These are phyloP conservation scores for Polietes domitor DNA, from an alignment of 2,888 invertebrate species.

Conservation along the genomic window DNA sequence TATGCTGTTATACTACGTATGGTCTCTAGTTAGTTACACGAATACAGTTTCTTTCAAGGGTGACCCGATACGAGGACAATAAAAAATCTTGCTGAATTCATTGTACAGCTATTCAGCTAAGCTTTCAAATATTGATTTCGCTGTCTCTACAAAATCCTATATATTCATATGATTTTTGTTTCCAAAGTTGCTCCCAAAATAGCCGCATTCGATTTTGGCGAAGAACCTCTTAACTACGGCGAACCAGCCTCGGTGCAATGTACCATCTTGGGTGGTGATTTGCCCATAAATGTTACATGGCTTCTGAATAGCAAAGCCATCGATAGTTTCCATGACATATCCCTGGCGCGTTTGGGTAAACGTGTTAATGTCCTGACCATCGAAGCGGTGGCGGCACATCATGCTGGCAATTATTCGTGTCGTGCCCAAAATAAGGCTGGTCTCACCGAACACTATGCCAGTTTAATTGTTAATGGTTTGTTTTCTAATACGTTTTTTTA, in stretches of 20 bases:
- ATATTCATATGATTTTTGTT: constrained; percentile 2
- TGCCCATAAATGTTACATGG: constrained; percentile 85
- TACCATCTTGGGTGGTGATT: constrained; percentile 84
- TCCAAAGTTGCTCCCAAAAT: constrained; percentile 82
- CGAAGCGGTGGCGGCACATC: constrained; percentile 82
- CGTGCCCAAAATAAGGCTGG: constrained; percentile 86
- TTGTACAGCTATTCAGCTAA: not conserved
- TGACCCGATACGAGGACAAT: too few relatives aligned
- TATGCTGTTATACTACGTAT: too few relatives aligned
- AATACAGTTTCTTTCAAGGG: too few relatives aligned
- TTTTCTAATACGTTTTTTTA: constrained; percentile 6
- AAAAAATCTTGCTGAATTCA: not conserved
- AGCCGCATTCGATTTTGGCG: constrained; percentile 83
- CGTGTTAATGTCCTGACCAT: constrained; percentile 85
- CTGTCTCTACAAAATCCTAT: not conserved
- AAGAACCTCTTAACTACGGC: constrained; percentile 84
- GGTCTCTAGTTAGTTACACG: too few relatives aligned
- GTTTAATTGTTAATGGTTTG: constrained; percentile 84
- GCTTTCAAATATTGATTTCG: not conserved
- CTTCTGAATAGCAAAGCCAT: constrained; percentile 81
- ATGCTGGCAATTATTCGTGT: constrained; percentile 87
- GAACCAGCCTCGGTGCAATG: constrained; percentile 84
- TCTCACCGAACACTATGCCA: constrained; percentile 82
- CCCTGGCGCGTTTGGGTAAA: constrained; percentile 84
- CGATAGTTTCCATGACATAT: constrained; percentile 80